Conservation (phyloP, 2,888 invertebrate species). For the Tubulanus polymorphus region DNA sequence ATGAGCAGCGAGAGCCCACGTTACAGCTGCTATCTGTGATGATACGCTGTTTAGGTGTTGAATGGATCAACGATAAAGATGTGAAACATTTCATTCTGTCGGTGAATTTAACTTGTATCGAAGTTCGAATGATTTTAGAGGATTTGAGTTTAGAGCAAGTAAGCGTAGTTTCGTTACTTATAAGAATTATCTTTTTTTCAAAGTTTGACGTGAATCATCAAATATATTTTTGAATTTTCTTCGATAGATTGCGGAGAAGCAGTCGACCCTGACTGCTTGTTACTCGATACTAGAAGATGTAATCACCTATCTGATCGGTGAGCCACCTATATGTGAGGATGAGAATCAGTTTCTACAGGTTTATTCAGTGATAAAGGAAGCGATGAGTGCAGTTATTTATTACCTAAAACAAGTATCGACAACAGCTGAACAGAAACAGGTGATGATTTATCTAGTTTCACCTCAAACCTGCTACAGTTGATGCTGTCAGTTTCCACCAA, state of each 20-base stretch:
- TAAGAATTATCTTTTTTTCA: too few relatives aligned
- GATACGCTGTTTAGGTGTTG: constrained; percentile 76
- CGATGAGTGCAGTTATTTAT: constrained; percentile 36
- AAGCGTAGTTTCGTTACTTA: not conserved
- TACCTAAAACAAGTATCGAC: constrained; percentile 25
- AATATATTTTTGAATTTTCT: too few relatives aligned
- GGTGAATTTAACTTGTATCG: constrained; percentile 83
- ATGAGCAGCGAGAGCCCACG: constrained; percentile 84
- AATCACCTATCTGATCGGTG: constrained; percentile 41
- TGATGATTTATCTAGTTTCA: too few relatives aligned
- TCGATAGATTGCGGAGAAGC: too few relatives aligned
- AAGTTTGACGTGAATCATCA: too few relatives aligned
- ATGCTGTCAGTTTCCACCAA: too few relatives aligned
- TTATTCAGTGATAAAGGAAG: constrained; percentile 69
- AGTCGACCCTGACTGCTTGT: constrained; percentile 40
- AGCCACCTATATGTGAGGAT: constrained; percentile 30
- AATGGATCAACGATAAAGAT: constrained; percentile 64
- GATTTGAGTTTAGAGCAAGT: constrained; percentile 70
- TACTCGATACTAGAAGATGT: constrained; percentile 44
- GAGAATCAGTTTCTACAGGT: constrained; percentile 75
- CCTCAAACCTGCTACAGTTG: too few relatives aligned
- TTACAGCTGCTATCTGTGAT: constrained; percentile 76
- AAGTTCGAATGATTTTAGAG: constrained; percentile 90
- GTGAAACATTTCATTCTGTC: constrained; percentile 74
- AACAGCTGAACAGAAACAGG: too few relatives aligned